Base-by-base conservation (phyloP, 92 coral and sea anemone genomes). In the Heteractis magnifica region DNA sequence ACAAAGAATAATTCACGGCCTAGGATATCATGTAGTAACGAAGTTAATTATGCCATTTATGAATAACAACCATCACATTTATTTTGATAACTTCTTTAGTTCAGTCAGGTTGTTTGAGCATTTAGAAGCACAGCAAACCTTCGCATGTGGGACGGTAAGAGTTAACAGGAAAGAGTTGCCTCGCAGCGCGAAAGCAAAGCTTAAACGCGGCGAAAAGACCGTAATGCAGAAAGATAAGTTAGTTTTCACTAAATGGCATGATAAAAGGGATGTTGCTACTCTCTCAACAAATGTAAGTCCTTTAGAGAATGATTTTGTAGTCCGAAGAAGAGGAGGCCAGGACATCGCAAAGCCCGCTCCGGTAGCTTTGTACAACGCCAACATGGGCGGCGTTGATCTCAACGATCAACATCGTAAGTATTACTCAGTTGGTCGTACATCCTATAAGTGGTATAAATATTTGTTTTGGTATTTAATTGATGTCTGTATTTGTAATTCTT, bases 1-100 rank as follows among this genome's bases (percentile, higher is more conserved):
- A 50, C 51, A 34, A 12, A 48, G 19, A 6, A 84, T 64, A 1
- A 76, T 72, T 65, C 84, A 86, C 79, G 88, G 92, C 49, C 83
- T 93, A 52, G 94, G 91, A 13, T 88, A 93, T 72, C 84, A 90
- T 48, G 90, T 93, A 8, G 93, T 92, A 0, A 90, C 62, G 56
- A 88, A 60, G 19, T 50, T 92, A 80, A 56, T 86, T n/a, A 76
- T 81, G 13, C 95, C 91, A n/a, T 90, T 81, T 65, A 72, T 89
- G 89, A 92, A 89, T 77, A 83, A 52, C n/a, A 77, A 92, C 18
- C 93, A 89, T 82, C 89, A 82, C 56, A 82, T 91, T 26, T 86
- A 58, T 81, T 88, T 90, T 56, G 92, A 85, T 79, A 91, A 81
- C 64, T 88, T 91, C 56, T 86, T 91, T 51, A 71, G 82, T 52